These are phyloP conservation scores for Uloborus plumipes DNA, from an alignment of 2,888 invertebrate genomes.

Conservation along the genomic window DNA sequence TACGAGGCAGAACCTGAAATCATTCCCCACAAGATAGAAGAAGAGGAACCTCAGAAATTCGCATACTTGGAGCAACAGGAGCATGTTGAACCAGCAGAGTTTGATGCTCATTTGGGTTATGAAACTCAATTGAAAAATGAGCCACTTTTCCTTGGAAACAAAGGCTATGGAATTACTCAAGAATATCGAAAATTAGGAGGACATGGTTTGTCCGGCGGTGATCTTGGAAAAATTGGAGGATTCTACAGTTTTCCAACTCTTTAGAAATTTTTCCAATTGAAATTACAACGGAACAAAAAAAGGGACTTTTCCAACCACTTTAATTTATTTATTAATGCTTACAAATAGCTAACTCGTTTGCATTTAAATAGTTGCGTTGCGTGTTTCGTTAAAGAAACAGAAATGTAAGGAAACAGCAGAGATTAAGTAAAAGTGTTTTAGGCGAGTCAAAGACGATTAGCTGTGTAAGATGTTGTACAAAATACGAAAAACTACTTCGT, in stretches of 20 bases:
- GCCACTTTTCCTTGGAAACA: conserved; percentile 13
- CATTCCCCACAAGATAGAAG: conserved; percentile 18
- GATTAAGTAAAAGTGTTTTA: too few species aligned
- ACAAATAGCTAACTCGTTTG: too few species aligned
- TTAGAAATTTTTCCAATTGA: neutral
- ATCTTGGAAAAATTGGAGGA: conserved; percentile 36
- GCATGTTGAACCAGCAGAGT: neutral
- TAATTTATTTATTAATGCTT: too few species aligned
- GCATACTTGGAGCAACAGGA: conserved; percentile 24
- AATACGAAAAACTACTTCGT: too few species aligned
- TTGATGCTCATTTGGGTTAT: conserved; percentile 2
- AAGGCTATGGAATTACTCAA: conserved; percentile 37
- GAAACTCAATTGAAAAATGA: conserved; percentile 39
- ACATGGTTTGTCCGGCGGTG: conserved; percentile 4
- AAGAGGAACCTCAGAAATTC: conserved; percentile 15
- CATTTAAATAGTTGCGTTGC: too few species aligned
- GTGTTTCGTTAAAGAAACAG: too few species aligned
- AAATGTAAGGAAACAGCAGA: too few species aligned
- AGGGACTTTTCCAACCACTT: neutral
- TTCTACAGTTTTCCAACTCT: conserved; percentile 8
- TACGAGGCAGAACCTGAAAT: conserved; percentile 21
- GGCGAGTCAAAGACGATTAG: too few species aligned
- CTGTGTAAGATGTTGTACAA: too few species aligned
- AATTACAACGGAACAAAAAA: neutral
- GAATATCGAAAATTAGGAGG: conserved; percentile 37